These are phyloP conservation scores for Leptinotarsa tumamoca DNA, from an alignment of 2,888 invertebrate species.

Conservation along the genomic window DNA sequence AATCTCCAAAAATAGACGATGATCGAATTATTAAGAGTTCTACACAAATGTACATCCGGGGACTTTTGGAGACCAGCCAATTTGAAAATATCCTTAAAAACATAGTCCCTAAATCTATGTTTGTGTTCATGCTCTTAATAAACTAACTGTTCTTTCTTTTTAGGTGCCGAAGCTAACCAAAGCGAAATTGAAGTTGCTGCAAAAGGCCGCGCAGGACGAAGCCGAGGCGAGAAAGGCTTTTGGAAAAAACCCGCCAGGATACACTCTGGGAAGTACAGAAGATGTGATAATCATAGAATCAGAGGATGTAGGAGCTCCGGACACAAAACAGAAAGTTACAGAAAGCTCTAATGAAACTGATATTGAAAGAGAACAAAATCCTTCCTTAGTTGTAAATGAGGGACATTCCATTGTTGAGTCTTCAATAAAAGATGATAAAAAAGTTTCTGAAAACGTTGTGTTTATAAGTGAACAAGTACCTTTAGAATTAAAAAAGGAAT, in stretches of 20 bases:
- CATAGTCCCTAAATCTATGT: constrained; percentile 49
- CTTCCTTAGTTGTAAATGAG: not conserved
- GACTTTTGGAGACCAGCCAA: constrained; percentile 30
- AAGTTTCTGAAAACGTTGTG: not conserved
- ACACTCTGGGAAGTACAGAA: not conserved
- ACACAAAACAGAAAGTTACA: constrained; percentile 10
- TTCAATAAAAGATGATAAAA: not conserved
- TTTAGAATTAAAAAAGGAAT: not conserved
- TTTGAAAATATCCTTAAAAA: constrained; percentile 25
- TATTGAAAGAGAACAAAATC: not conserved
- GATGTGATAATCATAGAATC: constrained; percentile 19
- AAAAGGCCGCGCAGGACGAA: constrained; percentile 37
- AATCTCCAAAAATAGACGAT: constrained; percentile 15
- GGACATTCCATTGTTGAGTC: not conserved
- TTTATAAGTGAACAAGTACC: not conserved
- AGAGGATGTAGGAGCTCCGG: constrained; percentile 29
- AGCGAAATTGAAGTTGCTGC: constrained; percentile 54
- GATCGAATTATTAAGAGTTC: constrained; percentile 54
- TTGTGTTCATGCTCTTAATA: constrained; percentile 59
- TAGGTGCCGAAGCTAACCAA: constrained; percentile 55
- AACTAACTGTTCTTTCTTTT: constrained; percentile 48
- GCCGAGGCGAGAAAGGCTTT: constrained; percentile 2
- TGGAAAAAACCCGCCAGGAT: not conserved
- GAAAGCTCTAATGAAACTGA: not conserved
- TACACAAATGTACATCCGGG: constrained; percentile 54